phyloP scores from a whole-genome alignment of 2,113 vertebrate species.

The Sisor rabdophorus region DNA sequence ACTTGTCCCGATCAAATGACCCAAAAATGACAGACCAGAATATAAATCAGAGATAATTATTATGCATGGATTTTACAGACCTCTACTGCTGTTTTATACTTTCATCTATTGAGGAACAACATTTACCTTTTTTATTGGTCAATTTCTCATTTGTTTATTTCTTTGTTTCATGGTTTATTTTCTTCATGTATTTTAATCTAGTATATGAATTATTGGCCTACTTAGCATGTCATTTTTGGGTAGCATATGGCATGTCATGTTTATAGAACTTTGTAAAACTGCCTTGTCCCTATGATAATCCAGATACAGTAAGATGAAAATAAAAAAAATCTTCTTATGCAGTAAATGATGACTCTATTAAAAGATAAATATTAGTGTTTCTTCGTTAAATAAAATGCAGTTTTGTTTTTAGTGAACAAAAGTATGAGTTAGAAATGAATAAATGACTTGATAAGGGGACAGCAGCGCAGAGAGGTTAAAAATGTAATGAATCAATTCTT shows the following conservation, averaged over 20 bases:
- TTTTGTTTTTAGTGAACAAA: slow-evolving; percentile 63
- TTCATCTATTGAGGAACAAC: neutral
- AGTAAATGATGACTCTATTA: slow-evolving; percentile 44
- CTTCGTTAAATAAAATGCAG: slow-evolving; percentile 62
- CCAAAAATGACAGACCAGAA: slow-evolving; percentile 67
- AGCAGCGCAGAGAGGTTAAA: slow-evolving; percentile 64
- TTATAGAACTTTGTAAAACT: slow-evolving; percentile 45
- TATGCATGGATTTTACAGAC: slow-evolving; percentile 19
- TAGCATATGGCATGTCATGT: slow-evolving; percentile 34
- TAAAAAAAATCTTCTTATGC: slow-evolving; percentile 44
- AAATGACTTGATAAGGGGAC: slow-evolving; percentile 67
- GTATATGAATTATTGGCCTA: slow-evolving; percentile 7
- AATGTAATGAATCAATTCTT: neutral
- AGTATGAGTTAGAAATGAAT: slow-evolving; percentile 64
- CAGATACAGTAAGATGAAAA: slow-evolving; percentile 39
- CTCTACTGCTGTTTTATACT: neutral
- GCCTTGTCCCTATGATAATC: slow-evolving; percentile 52
- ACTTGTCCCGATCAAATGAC: slow-evolving; percentile 40
- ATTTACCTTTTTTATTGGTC: neutral
- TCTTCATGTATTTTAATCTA: neutral
- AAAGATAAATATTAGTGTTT: slow-evolving; percentile 47
- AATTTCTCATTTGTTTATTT: neutral
- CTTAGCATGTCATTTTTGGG: slow-evolving; percentile 51
- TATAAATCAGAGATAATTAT: slow-evolving; percentile 27
- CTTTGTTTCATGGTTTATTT: neutral